phyloP scores from a whole-genome alignment of 2,888 invertebrate species.

The Oasisia sp. region DNA sequence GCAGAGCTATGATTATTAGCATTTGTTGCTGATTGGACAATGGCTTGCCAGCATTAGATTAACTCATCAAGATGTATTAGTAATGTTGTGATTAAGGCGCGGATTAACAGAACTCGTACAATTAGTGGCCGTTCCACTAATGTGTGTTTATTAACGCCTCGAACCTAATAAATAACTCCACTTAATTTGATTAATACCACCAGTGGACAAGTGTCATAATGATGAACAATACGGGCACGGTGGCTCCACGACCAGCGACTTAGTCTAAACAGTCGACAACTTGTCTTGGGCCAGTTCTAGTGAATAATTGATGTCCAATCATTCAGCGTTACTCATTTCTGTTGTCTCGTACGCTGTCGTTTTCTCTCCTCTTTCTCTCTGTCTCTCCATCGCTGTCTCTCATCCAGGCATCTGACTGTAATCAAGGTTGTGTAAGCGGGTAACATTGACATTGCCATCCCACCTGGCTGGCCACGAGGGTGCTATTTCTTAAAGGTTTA shows the following conservation, averaged over 20 bases:
- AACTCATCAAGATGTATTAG: background rate
- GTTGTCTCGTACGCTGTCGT: background rate
- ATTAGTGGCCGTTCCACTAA: background rate
- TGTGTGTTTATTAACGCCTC: background rate
- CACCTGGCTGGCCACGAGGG: no score
- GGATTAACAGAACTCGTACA: background rate
- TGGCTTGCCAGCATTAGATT: background rate
- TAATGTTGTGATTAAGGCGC: background rate
- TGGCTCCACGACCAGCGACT: background rate
- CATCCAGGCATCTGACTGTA: background rate
- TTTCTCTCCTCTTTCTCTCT: background rate
- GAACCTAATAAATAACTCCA: background rate
- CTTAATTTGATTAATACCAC: background rate
- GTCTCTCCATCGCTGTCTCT: background rate
- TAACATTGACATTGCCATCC: no score
- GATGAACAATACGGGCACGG: background rate
- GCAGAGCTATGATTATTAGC: background rate
- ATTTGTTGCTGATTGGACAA: background rate
- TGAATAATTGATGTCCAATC: background rate
- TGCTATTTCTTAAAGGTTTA: no score
- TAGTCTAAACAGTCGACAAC: background rate
- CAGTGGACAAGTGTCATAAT: background rate
- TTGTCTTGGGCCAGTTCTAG: background rate
- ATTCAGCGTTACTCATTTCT: background rate
- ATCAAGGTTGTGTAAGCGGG: no score